Evolutionary conservation across 2,888 invertebrate species (phyloP).

Genomic region (Limnephilus rhombicus): DNA sequence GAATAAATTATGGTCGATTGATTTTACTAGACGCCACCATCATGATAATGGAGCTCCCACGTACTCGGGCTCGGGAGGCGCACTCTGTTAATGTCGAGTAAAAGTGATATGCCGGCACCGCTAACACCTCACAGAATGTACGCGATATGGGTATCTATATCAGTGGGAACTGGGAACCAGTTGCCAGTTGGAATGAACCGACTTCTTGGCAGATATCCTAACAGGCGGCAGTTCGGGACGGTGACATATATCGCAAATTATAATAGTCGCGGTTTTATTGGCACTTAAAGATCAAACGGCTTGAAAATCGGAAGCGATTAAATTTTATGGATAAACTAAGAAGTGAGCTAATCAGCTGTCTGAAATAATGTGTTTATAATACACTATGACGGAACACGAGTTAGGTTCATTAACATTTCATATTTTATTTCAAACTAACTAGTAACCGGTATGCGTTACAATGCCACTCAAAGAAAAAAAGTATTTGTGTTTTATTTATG

Average conservation of each 20-base stretch:
- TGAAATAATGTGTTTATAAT: background rate
- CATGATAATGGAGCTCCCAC: constrained; percentile 12
- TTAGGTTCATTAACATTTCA: too few species aligned
- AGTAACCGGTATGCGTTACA: too few species aligned
- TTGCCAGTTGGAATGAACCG: background rate
- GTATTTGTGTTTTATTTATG: too few species aligned
- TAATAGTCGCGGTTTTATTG: background rate
- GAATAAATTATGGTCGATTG: constrained; percentile 26
- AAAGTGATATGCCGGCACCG: constrained; percentile 46
- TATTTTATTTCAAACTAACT: too few species aligned
- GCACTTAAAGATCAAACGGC: background rate
- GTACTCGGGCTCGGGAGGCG: constrained; percentile 25
- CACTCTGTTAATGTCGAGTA: constrained; percentile 48
- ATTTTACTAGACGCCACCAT: constrained; percentile 14
- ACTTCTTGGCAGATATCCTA: constrained; percentile 4
- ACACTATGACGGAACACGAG: too few species aligned
- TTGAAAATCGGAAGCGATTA: background rate
- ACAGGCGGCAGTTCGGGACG: background rate
- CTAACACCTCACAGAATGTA: constrained; percentile 39
- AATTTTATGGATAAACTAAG: background rate
- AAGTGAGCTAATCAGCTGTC: background rate
- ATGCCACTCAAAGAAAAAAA: too few species aligned
- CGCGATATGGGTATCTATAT: background rate
- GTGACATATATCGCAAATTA: background rate
- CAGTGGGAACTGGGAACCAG: background rate